Percentiles rank a stretch among this genome's conserved stretches.
Evolutionary conservation across 1,140 invertebrate genomes (phyloP).

Genomic region (Potamilus streckersoni): DNA sequence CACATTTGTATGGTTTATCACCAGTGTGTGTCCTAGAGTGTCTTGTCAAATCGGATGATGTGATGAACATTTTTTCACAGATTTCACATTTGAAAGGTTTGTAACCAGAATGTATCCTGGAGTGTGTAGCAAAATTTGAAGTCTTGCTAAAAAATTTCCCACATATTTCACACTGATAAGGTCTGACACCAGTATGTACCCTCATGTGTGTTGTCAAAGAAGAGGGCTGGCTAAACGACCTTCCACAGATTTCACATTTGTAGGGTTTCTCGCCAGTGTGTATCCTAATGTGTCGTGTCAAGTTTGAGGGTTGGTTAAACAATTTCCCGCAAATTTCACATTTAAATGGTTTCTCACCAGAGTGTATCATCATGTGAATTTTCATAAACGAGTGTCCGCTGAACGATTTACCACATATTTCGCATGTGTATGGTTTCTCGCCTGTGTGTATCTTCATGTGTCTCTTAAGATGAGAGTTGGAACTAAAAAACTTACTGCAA

Average conservation of each 20-base stretch:
- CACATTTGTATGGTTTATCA: no score
- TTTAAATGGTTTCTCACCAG: conserved; percentile 32
- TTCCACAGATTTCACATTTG: conserved; percentile 31
- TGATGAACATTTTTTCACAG: conserved; percentile 1
- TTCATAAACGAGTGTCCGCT: no score
- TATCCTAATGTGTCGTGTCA: conserved; percentile 71
- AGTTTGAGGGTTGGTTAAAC: conserved; percentile 27
- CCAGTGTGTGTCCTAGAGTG: no score
- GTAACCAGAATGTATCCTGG: no score
- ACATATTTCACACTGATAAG: conserved; percentile 12
- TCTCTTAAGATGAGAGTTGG: no score
- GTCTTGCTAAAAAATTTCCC: background rate
- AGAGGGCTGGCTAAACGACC: background rate
- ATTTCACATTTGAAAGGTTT: background rate
- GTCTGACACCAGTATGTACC: conserved; percentile 9
- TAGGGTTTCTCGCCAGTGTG: conserved; percentile 36
- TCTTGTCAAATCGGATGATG: background rate
- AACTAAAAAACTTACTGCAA: no score
- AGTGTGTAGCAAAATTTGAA: no score
- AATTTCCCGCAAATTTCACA: conserved; percentile 81
- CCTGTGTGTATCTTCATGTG: no score
- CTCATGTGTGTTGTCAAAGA: conserved; percentile 14
- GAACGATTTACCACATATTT: no score
- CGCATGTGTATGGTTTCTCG: no score
- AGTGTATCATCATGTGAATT: background rate